A percentile compares a stretch with the other conserved stretches of the same genome.
Conservation (phyloP, 2,113 vertebrate genomes). For the Cheirogaleus medius region DNA sequence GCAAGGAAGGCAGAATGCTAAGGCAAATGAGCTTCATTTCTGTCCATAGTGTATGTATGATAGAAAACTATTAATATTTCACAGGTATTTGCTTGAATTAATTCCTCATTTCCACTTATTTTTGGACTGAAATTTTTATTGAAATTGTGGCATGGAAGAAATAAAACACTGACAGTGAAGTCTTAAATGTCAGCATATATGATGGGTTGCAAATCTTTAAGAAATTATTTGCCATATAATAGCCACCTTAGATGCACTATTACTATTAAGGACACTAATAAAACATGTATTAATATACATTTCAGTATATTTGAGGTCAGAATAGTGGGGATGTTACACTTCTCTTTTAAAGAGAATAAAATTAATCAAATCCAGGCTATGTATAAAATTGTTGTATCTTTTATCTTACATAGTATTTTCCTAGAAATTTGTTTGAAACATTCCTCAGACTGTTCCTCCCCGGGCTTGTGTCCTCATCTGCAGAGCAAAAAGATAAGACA, state of each 20-base stretch:
- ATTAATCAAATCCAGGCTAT: neutral
- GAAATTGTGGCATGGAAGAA: neutral
- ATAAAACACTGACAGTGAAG: neutral
- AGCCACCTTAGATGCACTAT: neutral
- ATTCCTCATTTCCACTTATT: neutral
- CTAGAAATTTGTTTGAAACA: conserved; percentile 38
- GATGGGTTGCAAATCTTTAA: neutral
- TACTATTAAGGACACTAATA: neutral
- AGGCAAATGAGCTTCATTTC: neutral
- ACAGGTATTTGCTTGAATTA: conserved; percentile 14
- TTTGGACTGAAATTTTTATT: conserved; percentile 19
- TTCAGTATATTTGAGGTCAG: neutral
- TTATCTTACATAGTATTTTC: neutral
- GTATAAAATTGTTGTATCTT: neutral
- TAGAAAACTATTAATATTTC: neutral
- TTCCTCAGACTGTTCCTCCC: neutral
- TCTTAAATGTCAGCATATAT: conserved; percentile 5
- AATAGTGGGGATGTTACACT: neutral
- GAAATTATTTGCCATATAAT: neutral
- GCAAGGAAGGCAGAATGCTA: neutral
- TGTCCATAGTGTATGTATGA: neutral
- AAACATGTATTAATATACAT: neutral
- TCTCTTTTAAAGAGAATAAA: neutral
- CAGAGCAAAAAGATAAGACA: neutral
- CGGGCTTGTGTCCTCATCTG: neutral